phyloP scores from a whole-genome alignment of 2,113 vertebrate genomes.

The Engystomops pustulosus region DNA sequence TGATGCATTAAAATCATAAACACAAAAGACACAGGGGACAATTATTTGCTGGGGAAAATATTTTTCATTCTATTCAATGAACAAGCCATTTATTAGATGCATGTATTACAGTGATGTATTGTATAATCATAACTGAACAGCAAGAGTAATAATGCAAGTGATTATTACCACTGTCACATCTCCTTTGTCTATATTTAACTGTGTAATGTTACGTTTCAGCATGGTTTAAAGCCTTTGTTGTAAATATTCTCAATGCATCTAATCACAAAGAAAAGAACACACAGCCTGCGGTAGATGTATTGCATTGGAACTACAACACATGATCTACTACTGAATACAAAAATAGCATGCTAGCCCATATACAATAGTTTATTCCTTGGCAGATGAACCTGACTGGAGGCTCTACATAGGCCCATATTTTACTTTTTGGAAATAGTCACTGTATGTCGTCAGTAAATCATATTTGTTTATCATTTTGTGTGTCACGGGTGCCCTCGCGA shows the following conservation, averaged over 20 bases:
- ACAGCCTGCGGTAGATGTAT: neutral
- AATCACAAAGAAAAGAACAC: neutral
- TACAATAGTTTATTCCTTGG: too few species aligned
- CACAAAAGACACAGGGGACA: constrained; percentile 30
- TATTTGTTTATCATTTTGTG: too few species aligned
- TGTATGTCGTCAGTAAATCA: neutral
- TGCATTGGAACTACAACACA: neutral
- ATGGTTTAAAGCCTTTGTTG: constrained; percentile 15
- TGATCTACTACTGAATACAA: neutral
- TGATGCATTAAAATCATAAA: constrained; percentile 36
- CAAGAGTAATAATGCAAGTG: constrained; percentile 25
- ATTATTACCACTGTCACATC: constrained; percentile 35
- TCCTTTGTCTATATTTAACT: constrained; percentile 32
- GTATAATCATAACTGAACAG: constrained; percentile 31
- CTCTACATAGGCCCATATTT: neutral
- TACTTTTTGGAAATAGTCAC: neutral
- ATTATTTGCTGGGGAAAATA: constrained; percentile 4
- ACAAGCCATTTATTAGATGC: constrained; percentile 38
- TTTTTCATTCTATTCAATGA: constrained; percentile 46
- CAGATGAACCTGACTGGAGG: neutral
- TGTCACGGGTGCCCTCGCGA: too few species aligned
- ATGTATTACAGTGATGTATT: constrained; percentile 40
- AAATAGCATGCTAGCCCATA: neutral
- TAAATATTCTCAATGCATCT: constrained; percentile 2
- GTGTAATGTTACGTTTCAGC: constrained; percentile 1